Conservation (phyloP, 2,113 vertebrate genomes). For the Hemichromis elongatus region DNA sequence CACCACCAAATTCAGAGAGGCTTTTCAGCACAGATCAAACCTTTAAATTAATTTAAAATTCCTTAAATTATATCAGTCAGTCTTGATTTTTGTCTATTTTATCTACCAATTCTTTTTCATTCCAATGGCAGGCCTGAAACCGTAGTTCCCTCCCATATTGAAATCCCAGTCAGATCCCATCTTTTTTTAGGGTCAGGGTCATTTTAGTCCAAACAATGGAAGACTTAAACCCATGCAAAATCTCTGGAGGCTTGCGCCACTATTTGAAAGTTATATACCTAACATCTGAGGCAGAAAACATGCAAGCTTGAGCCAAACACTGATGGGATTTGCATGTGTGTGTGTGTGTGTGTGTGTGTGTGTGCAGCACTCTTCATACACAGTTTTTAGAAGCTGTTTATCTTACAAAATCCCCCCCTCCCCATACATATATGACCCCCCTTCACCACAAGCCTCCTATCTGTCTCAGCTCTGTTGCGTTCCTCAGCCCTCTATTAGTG, state of each 20-base stretch:
- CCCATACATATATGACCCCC: not conserved
- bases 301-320: not conserved
- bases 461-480: slow-evolving; percentile 9
- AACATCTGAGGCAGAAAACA: not conserved
- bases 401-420: not conserved
- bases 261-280: not conserved
- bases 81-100: not conserved
- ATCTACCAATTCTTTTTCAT: not conserved
- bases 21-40: not conserved
- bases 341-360: not conserved
- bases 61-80: not conserved
- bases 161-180: not conserved
- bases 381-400: not conserved
- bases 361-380: not conserved
- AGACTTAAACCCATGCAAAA: not conserved
- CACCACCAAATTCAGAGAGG: not conserved
- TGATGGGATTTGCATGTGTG: not conserved
- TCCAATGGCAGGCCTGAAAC: not conserved
- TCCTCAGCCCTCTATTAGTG: slow-evolving; percentile 55
- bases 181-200: not conserved
- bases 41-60: accelerated
- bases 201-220: not conserved
- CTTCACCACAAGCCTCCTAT: not conserved
- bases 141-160: not conserved
- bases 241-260: accelerated